phyloP scores from a whole-genome alignment of 1,140 invertebrate genomes.

The Parapsyche elsis region DNA sequence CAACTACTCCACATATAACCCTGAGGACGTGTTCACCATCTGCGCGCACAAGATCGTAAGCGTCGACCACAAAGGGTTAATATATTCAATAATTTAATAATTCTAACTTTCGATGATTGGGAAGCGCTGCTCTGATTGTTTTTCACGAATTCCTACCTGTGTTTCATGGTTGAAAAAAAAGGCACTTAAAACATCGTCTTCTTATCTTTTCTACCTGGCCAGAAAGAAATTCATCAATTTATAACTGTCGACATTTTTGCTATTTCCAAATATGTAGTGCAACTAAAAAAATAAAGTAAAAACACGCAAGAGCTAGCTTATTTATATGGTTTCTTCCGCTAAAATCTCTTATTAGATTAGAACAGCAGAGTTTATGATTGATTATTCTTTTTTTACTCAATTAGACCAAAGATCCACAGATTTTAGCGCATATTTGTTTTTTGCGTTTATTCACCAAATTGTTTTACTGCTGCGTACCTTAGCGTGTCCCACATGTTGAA shows the following conservation, averaged over 20 bases:
- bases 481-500: neutral
- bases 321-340: too few species aligned
- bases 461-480: too few species aligned
- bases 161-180: neutral
- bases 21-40: conserved; percentile 66
- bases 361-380: too few species aligned
- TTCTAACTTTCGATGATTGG: neutral
- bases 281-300: too few species aligned
- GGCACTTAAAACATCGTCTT: neutral
- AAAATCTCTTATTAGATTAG: too few species aligned
- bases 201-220: conserved; percentile 10
- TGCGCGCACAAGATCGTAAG: conserved; percentile 70
- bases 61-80: conserved; percentile 69
- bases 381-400: too few species aligned
- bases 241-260: neutral
- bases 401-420: too few species aligned
- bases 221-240: neutral
- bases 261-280: neutral
- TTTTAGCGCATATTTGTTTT: too few species aligned
- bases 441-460: too few species aligned
- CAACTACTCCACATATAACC: conserved; percentile 58
- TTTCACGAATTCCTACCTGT: neutral
- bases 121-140: neutral
- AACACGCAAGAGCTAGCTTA: too few species aligned
- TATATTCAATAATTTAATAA: conserved; percentile 36